Evolutionary conservation across 2,888 invertebrate genomes (phyloP).

Genomic region (Ormyrus rosae): DNA sequence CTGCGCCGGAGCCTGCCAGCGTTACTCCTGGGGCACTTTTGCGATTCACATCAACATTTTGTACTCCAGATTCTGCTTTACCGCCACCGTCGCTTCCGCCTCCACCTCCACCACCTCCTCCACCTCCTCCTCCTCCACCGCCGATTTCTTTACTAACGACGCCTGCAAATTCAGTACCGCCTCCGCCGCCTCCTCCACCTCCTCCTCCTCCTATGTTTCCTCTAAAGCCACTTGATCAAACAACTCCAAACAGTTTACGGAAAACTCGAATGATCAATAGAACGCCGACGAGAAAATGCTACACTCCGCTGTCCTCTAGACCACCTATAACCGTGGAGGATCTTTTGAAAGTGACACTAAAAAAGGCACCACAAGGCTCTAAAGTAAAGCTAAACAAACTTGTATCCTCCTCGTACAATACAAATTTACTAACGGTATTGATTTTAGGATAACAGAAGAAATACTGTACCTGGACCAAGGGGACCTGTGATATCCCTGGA

Average conservation of each 20-base stretch:
- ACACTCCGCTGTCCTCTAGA: conserved; percentile 64
- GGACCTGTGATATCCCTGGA: conserved; percentile 71
- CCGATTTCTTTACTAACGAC: not conserved
- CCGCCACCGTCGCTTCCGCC: conserved; percentile 16
- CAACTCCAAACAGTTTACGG: conserved; percentile 53
- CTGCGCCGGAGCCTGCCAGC: too few relatives aligned
- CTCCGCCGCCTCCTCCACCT: conserved; percentile 60
- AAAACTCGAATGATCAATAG: conserved; percentile 24
- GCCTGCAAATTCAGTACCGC: conserved; percentile 48
- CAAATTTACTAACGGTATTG: conserved; percentile 16
- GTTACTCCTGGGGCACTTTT: not conserved
- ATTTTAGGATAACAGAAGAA: conserved; percentile 64
- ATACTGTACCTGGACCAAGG: conserved; percentile 59
- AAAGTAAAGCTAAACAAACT: conserved; percentile 61
- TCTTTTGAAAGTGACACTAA: conserved; percentile 71
- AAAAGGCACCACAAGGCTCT: conserved; percentile 67
- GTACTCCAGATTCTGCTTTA: not conserved
- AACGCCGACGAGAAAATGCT: conserved; percentile 65
- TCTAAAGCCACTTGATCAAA: conserved; percentile 44
- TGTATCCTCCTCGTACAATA: not conserved
- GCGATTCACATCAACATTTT: not conserved
- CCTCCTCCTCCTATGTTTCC: conserved; percentile 55
- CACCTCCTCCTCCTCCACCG: conserved; percentile 60
- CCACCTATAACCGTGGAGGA: conserved; percentile 73
- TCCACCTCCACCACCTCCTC: conserved; percentile 54